A percentile compares a stretch with the other conserved stretches of the same genome.
phyloP scores from a whole-genome alignment of 2,888 invertebrate genomes.

The Caenorhabditis virilis region DNA sequence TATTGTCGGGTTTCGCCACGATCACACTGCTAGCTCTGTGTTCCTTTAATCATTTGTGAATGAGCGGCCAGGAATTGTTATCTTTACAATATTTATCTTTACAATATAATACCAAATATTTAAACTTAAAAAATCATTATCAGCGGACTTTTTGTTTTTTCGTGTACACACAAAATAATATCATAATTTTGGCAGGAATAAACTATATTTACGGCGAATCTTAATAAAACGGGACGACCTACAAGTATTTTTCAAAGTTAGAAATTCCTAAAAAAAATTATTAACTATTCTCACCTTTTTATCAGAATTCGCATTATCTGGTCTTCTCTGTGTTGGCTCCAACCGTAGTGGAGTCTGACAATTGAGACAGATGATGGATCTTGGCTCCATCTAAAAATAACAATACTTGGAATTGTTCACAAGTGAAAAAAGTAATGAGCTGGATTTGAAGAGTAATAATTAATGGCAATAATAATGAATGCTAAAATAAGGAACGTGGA shows the following conservation, averaged over 20 bases:
- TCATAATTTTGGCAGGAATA: not conserved
- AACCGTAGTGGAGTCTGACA: conserved; percentile 37
- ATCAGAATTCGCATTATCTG: conserved; percentile 30
- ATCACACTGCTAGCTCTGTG: too few species aligned
- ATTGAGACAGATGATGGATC: conserved; percentile 31
- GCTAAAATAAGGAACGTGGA: not conserved
- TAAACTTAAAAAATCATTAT: not conserved
- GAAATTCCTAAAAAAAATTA: not conserved
- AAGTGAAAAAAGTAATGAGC: not conserved
- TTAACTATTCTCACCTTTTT: conserved; percentile 9
- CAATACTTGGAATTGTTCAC: not conserved
- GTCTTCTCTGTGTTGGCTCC: conserved; percentile 25
- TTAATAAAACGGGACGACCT: not conserved
- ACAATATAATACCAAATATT: too few species aligned
- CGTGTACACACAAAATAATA: too few species aligned
- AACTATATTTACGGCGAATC: not conserved
- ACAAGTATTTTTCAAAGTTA: not conserved
- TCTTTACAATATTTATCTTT: too few species aligned
- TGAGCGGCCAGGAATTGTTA: too few species aligned
- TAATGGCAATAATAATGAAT: not conserved
- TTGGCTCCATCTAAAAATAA: conserved; percentile 8
- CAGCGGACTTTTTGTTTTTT: not conserved
- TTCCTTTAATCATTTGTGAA: too few species aligned
- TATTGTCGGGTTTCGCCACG: too few species aligned
- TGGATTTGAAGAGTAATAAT: not conserved